Evolutionary conservation across 2,113 vertebrate species (phyloP).

Genomic region (Natator depressus): DNA sequence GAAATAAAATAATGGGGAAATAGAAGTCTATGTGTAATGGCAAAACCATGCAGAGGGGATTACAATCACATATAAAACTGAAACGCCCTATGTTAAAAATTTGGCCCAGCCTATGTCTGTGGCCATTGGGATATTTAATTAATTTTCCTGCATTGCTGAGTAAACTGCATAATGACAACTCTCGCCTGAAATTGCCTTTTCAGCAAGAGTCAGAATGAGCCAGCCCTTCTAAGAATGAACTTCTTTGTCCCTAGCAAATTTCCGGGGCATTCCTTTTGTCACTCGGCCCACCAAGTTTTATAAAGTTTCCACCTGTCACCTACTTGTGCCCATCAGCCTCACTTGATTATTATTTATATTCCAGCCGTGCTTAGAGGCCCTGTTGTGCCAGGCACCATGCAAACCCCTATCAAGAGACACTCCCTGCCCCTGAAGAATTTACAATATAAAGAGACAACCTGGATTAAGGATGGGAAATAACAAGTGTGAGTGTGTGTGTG

Average conservation of each 20-base stretch:
- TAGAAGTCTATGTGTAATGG: fast-evolving
- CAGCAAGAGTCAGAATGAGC: not conserved
- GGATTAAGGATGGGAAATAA: too few relatives aligned
- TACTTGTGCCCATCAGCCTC: not conserved
- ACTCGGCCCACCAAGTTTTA: not conserved
- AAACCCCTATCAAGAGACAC: not conserved
- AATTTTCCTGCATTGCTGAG: conserved; percentile 1
- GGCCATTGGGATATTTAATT: conserved; percentile 2
- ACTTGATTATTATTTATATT: not conserved
- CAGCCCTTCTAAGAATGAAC: not conserved
- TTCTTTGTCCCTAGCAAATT: not conserved
- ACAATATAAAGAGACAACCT: not conserved
- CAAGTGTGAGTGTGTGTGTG: not conserved
- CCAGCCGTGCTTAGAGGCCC: not conserved
- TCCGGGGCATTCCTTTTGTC: not conserved
- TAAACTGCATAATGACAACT: conserved; percentile 16
- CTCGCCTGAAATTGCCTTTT: not conserved
- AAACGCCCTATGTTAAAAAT: not conserved
- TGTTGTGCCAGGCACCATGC: not conserved
- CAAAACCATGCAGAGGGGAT: conserved; percentile 27
- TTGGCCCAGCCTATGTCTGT: not conserved
- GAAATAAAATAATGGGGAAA: not conserved
- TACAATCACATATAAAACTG: not conserved
- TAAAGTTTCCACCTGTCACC: not conserved
- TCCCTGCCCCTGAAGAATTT: not conserved